Evolutionary conservation across 2,888 invertebrate genomes (phyloP).

Genomic region (Perdita meconis): DNA sequence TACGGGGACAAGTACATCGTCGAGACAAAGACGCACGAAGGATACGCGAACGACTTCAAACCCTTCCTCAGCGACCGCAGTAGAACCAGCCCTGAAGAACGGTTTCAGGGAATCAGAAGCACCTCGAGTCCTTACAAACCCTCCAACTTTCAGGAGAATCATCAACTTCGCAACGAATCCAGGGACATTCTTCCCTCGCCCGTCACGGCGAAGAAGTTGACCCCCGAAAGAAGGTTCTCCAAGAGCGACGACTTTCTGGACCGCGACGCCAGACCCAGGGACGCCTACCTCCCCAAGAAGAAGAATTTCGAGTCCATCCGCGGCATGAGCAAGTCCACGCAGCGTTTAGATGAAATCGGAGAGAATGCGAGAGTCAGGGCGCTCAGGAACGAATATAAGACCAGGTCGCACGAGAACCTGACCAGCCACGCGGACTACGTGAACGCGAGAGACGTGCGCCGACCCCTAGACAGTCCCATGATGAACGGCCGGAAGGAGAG

Average conservation of each 20-base stretch:
- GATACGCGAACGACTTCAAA: conserved; percentile 77
- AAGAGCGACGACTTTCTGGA: conserved; percentile 79
- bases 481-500: conserved; percentile 72
- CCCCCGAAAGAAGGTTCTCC: conserved; percentile 77
- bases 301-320: conserved; percentile 78
- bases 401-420: conserved; percentile 81
- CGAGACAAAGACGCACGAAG: conserved; percentile 79
- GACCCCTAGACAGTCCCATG: conserved; percentile 60
- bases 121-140: conserved; percentile 67
- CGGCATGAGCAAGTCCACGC: conserved; percentile 81
- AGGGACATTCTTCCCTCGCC: conserved; percentile 70
- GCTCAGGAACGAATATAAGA: conserved; percentile 77
- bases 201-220: conserved; percentile 70
- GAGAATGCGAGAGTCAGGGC: conserved; percentile 74
- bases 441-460: conserved; percentile 80
- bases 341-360: conserved; percentile 79
- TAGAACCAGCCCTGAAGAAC: conserved; percentile 76
- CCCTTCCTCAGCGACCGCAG: conserved; percentile 77
- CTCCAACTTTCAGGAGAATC: conserved; percentile 51
- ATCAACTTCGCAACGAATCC: conserved; percentile 52
- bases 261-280: conserved; percentile 69
- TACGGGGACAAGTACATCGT: conserved; percentile 82
- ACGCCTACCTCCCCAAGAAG: conserved; percentile 76
- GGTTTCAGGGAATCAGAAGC: conserved; percentile 59
- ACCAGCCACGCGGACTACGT: conserved; percentile 76